Conservation (phyloP, 2,113 vertebrate species). For the Leptocoma aspasia region DNA sequence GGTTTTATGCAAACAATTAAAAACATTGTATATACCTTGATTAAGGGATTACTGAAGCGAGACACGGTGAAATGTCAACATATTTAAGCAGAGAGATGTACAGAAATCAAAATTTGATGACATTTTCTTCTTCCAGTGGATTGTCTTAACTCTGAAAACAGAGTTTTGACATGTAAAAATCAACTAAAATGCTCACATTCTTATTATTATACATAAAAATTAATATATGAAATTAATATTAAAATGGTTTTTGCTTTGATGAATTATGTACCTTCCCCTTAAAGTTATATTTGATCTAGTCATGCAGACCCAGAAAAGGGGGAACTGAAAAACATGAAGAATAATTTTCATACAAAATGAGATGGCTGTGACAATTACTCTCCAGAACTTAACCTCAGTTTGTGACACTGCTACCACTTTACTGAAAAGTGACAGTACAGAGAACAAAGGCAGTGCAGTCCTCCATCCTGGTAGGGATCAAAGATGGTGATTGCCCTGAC, state of each 20-base stretch:
- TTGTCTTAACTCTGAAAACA: background rate
- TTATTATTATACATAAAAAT: background rate
- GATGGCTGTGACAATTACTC: background rate
- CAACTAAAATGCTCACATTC: background rate
- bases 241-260: slow-evolving; percentile 3
- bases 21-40: background rate
- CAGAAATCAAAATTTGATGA: background rate
- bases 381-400: background rate
- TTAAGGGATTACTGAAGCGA: background rate
- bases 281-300: background rate
- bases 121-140: background rate
- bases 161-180: background rate
- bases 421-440: background rate
- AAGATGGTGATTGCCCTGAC: fast-evolving
- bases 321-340: background rate
- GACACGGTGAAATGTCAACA: background rate
- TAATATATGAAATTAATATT: background rate
- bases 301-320: background rate
- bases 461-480: background rate
- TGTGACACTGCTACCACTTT: background rate
- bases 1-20: background rate
- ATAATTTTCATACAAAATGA: background rate
- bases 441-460: background rate
- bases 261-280: background rate
- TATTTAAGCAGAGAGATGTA: background rate